These are phyloP conservation scores for Trachurus trachurus DNA, from an alignment of 2,797 vertebrate genomes.

Conservation along the genomic window DNA sequence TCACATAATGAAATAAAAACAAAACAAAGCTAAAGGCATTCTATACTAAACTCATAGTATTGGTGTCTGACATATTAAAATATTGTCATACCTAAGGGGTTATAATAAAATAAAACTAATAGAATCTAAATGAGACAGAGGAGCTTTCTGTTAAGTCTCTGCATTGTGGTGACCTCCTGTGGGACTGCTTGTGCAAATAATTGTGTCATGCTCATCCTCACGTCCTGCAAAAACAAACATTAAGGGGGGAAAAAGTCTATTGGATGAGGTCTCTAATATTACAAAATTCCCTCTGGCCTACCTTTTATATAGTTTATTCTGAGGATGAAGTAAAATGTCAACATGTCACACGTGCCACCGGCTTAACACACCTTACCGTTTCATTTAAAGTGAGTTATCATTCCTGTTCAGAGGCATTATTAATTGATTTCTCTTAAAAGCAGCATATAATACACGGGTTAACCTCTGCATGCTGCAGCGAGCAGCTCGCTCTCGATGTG, in stretches of 20 bases:
- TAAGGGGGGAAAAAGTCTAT: neutral
- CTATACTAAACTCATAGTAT: neutral
- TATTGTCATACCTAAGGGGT: neutral
- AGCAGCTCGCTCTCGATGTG: constrained; percentile 46
- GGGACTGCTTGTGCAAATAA: constrained; percentile 53
- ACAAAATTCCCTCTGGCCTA: neutral
- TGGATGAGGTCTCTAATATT: neutral
- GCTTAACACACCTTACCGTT: constrained; percentile 44
- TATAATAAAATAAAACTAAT: neutral
- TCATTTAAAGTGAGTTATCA: constrained; percentile 43
- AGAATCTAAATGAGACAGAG: neutral
- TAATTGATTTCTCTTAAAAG: constrained; percentile 51
- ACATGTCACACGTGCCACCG: neutral
- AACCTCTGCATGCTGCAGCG: constrained; percentile 38
- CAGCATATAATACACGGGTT: constrained; percentile 13
- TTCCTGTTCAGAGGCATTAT: constrained; percentile 45
- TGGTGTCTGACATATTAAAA: neutral
- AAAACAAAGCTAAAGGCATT: neutral
- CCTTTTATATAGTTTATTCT: constrained; percentile 1
- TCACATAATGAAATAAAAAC: neutral
- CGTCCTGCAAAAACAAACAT: constrained; percentile 54
- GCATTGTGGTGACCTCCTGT: constrained; percentile 33
- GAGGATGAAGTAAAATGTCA: neutral
- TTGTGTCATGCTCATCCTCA: constrained; percentile 44
- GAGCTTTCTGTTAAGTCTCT: too few species aligned